phyloP scores from a whole-genome alignment of 2,113 vertebrate genomes.

The Gambusia holbrooki region DNA sequence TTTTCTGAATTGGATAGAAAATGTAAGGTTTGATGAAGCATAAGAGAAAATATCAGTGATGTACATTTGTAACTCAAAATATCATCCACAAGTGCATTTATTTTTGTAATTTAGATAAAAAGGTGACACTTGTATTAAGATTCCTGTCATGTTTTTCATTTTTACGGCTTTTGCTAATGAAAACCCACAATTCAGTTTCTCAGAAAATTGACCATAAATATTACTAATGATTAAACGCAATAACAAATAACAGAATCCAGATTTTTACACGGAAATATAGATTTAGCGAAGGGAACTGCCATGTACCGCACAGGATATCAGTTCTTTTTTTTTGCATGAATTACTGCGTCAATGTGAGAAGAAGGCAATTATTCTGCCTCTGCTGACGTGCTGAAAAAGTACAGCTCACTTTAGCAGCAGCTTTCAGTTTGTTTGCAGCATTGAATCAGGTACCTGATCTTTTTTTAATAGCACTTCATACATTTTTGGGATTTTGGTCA shows the following conservation, averaged over 20 bases:
- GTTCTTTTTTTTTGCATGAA: neutral
- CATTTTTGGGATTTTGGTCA: neutral
- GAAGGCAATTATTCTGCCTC: neutral
- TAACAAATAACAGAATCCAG: too few species aligned
- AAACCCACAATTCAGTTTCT: too few species aligned
- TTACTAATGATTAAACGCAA: too few species aligned
- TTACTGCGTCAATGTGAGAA: neutral
- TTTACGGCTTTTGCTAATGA: too few species aligned
- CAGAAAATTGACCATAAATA: too few species aligned
- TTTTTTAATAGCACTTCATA: neutral
- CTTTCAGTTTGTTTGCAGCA: neutral
- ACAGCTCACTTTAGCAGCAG: neutral
- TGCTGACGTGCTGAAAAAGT: neutral
- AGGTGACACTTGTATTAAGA: too few species aligned
- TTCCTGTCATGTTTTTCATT: too few species aligned
- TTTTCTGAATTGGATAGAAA: neutral
- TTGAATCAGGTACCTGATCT: neutral
- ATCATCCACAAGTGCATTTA: too few species aligned
- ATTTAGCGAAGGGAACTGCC: too few species aligned
- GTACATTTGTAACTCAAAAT: too few species aligned
- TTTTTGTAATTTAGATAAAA: too few species aligned
- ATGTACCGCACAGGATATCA: neutral
- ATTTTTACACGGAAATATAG: too few species aligned
- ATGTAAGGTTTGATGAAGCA: neutral
- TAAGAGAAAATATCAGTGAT: neutral